Evolutionary conservation across 30 jellyfish, hydroid and myxozoan genomes (phyloP).

Genomic region (Aurelia aurita complex sp. Pacific): DNA sequence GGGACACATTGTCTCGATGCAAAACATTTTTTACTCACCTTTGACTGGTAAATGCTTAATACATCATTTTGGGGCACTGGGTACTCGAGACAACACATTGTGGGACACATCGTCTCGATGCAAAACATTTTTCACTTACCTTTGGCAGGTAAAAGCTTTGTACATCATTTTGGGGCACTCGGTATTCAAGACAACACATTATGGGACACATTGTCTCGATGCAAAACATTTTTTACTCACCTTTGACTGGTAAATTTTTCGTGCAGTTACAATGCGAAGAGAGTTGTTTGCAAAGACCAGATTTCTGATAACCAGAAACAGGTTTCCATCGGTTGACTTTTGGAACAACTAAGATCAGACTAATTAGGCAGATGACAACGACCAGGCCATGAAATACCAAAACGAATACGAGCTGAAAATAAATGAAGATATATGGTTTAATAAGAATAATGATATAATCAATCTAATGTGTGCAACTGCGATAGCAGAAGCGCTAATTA

Average conservation of each 20-base stretch:
- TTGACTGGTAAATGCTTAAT: no score
- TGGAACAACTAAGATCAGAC: conserved; percentile 49
- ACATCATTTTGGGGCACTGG: no score
- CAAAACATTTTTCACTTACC: not conserved
- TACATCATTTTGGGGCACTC: no score
- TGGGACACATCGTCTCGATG: no score
- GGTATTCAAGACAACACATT: no score
- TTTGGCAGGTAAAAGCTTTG: not conserved
- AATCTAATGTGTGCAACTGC: no score
- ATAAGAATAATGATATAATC: no score
- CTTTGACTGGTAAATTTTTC: conserved; percentile 22
- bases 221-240: not conserved
- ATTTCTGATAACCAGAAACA: conserved; percentile 16
- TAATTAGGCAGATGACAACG: conserved; percentile 21
- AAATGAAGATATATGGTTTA: not conserved
- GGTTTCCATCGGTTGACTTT: conserved; percentile 56
- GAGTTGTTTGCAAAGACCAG: conserved; percentile 41
- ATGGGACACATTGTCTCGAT: not conserved
- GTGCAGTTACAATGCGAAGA: conserved; percentile 30
- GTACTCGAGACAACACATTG: no score
- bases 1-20: no score
- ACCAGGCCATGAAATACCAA: conserved; percentile 46
- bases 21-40: no score
- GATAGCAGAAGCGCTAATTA: no score
- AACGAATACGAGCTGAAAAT: conserved; percentile 59